A percentile compares a stretch with the other conserved stretches of the same genome.
Conservation (phyloP, 2,888 invertebrate genomes). For the Sarcophaga subvicina region DNA sequence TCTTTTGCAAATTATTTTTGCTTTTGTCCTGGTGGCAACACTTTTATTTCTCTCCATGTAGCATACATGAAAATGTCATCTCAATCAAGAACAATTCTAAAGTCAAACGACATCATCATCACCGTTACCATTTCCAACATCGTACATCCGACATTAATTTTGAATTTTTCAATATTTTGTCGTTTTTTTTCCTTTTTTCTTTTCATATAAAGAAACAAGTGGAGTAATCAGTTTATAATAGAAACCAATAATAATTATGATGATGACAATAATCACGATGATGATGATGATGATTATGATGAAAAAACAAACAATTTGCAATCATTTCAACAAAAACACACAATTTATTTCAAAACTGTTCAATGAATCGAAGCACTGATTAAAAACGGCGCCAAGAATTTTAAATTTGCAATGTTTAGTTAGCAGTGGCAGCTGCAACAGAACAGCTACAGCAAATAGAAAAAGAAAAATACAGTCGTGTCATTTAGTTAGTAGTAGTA, state of each 20-base stretch:
- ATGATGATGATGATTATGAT: slow-evolving; percentile 31
- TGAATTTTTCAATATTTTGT: slow-evolving; percentile 24
- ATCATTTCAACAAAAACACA: slow-evolving; percentile 24
- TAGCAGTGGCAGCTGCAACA: slow-evolving; percentile 18
- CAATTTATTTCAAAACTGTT: slow-evolving; percentile 28
- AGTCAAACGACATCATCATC: slow-evolving; percentile 45
- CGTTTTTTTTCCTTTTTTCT: not conserved
- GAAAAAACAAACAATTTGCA: slow-evolving; percentile 12
- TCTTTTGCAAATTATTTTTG: too few species aligned
- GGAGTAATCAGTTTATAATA: slow-evolving; percentile 62
- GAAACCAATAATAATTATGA: slow-evolving; percentile 33
- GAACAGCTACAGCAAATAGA: not conserved
- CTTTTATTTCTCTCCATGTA: not conserved
- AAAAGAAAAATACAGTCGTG: too few species aligned
- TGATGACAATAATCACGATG: not conserved
- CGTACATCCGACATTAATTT: not conserved
- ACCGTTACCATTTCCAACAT: not conserved
- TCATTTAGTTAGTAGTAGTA: slow-evolving; percentile 16
- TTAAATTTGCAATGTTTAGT: slow-evolving; percentile 7
- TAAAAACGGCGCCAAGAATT: slow-evolving; percentile 54
- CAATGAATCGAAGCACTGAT: slow-evolving; percentile 58
- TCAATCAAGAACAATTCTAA: slow-evolving; percentile 62
- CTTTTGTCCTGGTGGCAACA: not conserved
- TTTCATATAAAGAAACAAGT: slow-evolving; percentile 32
- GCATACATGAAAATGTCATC: slow-evolving; percentile 47